Base-by-base conservation (phyloP, 2,113 vertebrate genomes). In the Castor canadensis region DNA sequence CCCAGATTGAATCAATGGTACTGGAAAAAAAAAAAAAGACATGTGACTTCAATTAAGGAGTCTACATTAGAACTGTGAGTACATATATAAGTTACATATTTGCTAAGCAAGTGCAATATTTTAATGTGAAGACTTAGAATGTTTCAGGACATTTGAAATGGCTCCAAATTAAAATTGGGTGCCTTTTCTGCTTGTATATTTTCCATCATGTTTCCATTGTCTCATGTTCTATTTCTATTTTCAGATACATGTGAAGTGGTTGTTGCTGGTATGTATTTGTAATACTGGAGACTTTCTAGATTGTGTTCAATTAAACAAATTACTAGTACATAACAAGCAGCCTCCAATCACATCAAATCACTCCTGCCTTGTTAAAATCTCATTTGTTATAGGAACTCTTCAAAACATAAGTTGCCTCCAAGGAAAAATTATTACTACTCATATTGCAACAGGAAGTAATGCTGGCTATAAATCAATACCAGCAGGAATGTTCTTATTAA, bases 331-430 rank as follows among this genome's bases (percentile, higher is more conserved):
- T 91, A 95, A 43, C 91, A 91, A 96, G 95, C 43, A 79, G 89
- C 47, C 60, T 88, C 89, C 93, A 66, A 91, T 94, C 94, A 66
- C 64, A 80, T 91, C 64, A 89, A 97, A 96, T 96, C 66, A 89
- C 94, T 97, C 89, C 64, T 93, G 60, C 86, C 91, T 97, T 96
- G 94, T 97, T 97, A 97, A 96, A 97, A 87, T 93, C 84, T 91
- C 91, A 96, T 97, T 96, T 94, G 93, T 97, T 96, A 96, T 15
- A 86, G 62, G 88, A 91, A 94, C 82, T 95, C 76, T 96, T 95
- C 91, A 94, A 95, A 97, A 56, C 79, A 32, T 91, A 89, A 96
- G 69, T 81, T 80, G 88, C 64, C 82, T 97, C 93, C 0, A 3
- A 94, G 93, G 94, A 85, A 93, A 96, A 97, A 89, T 89, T 92